Conservation (phyloP, 2,113 vertebrate genomes). For the Pangasianodon gigas region DNA sequence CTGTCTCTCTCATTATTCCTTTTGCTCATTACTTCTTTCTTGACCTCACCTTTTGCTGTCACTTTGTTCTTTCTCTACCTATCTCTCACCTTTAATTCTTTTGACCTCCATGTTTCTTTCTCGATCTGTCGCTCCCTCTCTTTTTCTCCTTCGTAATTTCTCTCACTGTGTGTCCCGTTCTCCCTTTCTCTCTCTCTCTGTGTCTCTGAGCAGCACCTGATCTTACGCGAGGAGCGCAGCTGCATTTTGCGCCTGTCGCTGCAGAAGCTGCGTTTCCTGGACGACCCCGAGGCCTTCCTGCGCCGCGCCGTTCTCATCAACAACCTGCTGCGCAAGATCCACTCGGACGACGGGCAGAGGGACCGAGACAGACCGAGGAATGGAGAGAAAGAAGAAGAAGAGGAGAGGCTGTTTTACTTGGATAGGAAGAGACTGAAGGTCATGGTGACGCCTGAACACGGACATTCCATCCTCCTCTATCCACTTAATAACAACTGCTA, state of each 20-base stretch:
- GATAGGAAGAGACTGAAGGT: slow-evolving; percentile 91
- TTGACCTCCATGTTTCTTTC: too few species aligned
- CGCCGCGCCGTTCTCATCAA: slow-evolving; percentile 97
- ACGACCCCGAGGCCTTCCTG: slow-evolving; percentile 93
- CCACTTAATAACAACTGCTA: not conserved
- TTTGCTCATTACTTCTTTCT: not conserved
- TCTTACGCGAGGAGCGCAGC: slow-evolving; percentile 90
- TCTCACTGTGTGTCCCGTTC: not conserved
- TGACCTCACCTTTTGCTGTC: too few species aligned
- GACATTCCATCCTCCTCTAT: slow-evolving; percentile 9
- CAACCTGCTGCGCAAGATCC: slow-evolving; percentile 97
- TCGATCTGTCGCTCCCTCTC: not conserved
- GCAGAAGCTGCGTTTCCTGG: slow-evolving; percentile 95
- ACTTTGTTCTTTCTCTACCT: not conserved
- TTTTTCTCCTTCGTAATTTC: not conserved
- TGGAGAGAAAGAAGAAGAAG: slow-evolving; percentile 71
- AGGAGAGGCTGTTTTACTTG: slow-evolving; percentile 67
- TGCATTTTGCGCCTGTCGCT: slow-evolving; percentile 95
- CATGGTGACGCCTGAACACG: slow-evolving; percentile 74
- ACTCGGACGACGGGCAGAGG: slow-evolving; percentile 86
- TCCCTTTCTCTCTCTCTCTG: not conserved
- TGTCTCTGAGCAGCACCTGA: slow-evolving; percentile 83
- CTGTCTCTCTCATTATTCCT: not conserved
- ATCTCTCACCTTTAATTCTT: not conserved
- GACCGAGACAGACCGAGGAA: slow-evolving; percentile 77